These are phyloP conservation scores for Hermodice carunculata DNA, from an alignment of 2,888 invertebrate genomes.

Conservation along the genomic window DNA sequence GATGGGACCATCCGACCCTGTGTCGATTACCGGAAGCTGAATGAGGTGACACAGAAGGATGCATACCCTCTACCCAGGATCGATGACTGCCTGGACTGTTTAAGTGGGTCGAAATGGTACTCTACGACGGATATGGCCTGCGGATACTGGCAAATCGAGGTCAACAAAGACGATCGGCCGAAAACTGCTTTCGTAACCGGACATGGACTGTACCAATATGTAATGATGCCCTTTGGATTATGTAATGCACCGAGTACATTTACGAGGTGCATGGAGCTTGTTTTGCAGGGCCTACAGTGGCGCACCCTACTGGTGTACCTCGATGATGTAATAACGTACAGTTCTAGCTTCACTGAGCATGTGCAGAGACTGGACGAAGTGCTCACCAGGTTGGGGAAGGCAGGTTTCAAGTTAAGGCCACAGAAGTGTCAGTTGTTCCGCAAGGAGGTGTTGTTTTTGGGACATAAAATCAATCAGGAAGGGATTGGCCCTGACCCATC, in stretches of 20 bases:
- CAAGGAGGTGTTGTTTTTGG: constrained; percentile 1
- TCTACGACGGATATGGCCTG: constrained; percentile 22
- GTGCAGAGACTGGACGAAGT: constrained; percentile 8
- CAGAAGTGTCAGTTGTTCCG: not conserved
- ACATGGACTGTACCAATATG: constrained; percentile 23
- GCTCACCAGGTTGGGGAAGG: constrained; percentile 2
- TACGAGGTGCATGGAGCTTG: constrained; percentile 22
- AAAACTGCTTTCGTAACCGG: constrained; percentile 26
- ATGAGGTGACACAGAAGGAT: not conserved
- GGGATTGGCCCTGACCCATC: not conserved
- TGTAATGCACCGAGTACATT: constrained; percentile 29
- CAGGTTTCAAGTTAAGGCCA: not conserved
- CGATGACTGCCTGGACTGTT: not conserved
- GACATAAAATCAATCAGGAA: not conserved
- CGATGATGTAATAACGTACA: constrained; percentile 15
- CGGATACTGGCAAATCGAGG: constrained; percentile 26
- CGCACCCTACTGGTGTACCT: constrained; percentile 31
- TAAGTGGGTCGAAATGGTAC: constrained; percentile 7
- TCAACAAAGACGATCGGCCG: constrained; percentile 2
- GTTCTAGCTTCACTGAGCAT: constrained; percentile 11
- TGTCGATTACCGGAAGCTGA: not conserved
- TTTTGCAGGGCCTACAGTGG: not conserved
- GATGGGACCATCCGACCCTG: constrained; percentile 2
- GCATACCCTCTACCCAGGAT: not conserved
- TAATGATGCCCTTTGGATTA: constrained; percentile 27